Conservation (phyloP, 2,888 invertebrate genomes). For the Leucophenga maculata region DNA sequence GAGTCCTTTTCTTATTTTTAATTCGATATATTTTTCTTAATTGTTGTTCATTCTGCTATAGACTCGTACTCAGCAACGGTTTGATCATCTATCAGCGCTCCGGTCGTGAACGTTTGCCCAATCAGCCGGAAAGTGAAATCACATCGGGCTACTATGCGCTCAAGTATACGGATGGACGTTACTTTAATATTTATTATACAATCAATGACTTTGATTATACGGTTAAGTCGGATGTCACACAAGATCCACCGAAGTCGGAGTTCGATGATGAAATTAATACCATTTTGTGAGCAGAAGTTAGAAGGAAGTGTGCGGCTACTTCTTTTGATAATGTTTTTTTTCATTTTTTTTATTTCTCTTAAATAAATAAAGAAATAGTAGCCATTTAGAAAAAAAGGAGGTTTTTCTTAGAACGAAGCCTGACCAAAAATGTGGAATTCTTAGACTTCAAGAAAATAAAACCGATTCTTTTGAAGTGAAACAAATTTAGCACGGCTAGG, state of each 20-base stretch:
- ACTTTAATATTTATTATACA: conserved; percentile 56
- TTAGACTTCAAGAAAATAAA: too few relatives aligned
- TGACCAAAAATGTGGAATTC: too few relatives aligned
- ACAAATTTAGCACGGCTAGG: too few relatives aligned
- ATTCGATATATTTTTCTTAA: conserved; percentile 1
- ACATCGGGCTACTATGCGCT: conserved; percentile 49
- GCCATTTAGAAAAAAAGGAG: too few relatives aligned
- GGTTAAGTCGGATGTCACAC: conserved; percentile 59
- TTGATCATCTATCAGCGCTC: conserved; percentile 54
- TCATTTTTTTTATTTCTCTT: too few relatives aligned
- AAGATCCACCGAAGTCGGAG: conserved; percentile 46
- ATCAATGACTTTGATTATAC: conserved; percentile 59
- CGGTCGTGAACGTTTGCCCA: conserved; percentile 35
- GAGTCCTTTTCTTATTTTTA: too few relatives aligned
- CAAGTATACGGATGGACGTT: conserved; percentile 39
- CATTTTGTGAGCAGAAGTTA: conserved; percentile 5
- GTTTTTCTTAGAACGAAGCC: too few relatives aligned
- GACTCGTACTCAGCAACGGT: conserved; percentile 55
- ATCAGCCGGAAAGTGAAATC: conserved; percentile 28
- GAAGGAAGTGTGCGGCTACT: not conserved
- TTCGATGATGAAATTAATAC: conserved; percentile 43
- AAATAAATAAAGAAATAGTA: too few relatives aligned
- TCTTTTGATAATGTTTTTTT: too few relatives aligned
- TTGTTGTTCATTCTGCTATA: conserved; percentile 1
- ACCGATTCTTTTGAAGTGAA: too few relatives aligned